A percentile compares a stretch with the other conserved stretches of the same genome.
Evolutionary conservation across 2,888 invertebrate species (phyloP).

Genomic region (Thereva nobilitata): DNA sequence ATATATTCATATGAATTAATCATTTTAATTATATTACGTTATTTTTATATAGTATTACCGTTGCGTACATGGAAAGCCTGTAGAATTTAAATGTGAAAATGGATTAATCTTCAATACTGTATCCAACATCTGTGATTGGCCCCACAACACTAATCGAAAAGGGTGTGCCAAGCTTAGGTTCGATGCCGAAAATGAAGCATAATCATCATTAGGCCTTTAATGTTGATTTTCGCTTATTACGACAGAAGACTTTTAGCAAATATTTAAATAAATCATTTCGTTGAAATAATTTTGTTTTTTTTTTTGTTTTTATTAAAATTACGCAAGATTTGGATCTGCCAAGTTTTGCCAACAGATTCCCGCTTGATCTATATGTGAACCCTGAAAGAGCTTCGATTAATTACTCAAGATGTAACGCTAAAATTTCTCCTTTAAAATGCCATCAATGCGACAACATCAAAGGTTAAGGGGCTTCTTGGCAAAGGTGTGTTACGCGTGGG

Average conservation of each 20-base stretch:
- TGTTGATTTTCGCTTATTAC: neutral
- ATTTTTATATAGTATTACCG: slow-evolving; percentile 72
- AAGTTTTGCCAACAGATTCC: neutral
- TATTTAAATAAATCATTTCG: slow-evolving; percentile 14
- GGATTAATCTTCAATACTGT: slow-evolving; percentile 76
- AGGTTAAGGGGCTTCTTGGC: slow-evolving; percentile 27
- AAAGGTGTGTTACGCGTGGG: slow-evolving; percentile 11
- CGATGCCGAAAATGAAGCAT: neutral
- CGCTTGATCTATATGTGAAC: neutral
- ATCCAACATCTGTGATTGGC: slow-evolving; percentile 80
- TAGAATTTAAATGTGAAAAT: slow-evolving; percentile 72
- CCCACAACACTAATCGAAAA: slow-evolving; percentile 68
- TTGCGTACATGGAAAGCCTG: slow-evolving; percentile 77
- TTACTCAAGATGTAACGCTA: neutral
- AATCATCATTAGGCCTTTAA: too few relatives aligned
- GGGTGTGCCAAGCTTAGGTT: neutral
- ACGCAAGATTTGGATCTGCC: slow-evolving; percentile 2
- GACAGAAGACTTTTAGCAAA: neutral
- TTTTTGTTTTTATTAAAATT: slow-evolving; percentile 6
- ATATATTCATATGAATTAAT: neutral
- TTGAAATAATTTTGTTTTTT: neutral
- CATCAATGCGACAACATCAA: slow-evolving; percentile 12
- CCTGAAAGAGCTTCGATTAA: too few relatives aligned
- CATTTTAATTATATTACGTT: slow-evolving; percentile 38
- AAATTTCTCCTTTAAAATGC: neutral